Evolutionary conservation across 64 coral and sea anemone genomes (phyloP).

Genomic region (Platygyra sinensis): DNA sequence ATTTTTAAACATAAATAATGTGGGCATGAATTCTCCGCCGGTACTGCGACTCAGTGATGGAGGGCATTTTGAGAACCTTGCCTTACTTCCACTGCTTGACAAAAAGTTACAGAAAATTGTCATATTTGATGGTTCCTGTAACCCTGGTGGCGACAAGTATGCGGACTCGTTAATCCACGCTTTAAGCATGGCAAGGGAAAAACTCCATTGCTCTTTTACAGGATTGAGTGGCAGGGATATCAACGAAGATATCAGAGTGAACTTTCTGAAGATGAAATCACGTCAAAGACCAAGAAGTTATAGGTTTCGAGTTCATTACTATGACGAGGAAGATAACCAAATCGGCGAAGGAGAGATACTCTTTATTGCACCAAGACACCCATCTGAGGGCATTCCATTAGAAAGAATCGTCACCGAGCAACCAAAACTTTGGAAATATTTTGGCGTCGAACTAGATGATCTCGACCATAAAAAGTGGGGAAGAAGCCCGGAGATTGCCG

Average conservation of each 20-base stretch:
- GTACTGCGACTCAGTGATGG: constrained; percentile 62
- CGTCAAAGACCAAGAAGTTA: constrained; percentile 11
- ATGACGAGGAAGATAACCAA: not conserved
- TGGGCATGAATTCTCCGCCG: constrained; percentile 3
- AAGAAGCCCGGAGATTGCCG: not conserved
- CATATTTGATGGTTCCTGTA: constrained; percentile 26
- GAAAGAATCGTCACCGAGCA: not conserved
- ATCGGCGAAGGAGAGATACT: constrained; percentile 7
- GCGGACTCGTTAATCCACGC: not conserved
- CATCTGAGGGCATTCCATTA: not conserved
- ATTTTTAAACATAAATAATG: constrained; percentile 16
- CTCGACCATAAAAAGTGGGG: not conserved
- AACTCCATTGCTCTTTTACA: constrained; percentile 23
- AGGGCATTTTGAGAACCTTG: constrained; percentile 63
- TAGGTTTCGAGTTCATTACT: constrained; percentile 48
- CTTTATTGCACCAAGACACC: constrained; percentile 23
- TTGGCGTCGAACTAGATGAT: not conserved
- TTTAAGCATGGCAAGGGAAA: not conserved
- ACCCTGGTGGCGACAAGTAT: constrained; percentile 6
- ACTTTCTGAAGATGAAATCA: not conserved
- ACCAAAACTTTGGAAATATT: not conserved
- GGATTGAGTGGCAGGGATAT: constrained; percentile 1
- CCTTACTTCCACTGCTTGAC: constrained; percentile 34
- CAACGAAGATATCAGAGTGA: constrained; percentile 16
- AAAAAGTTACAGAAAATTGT: constrained; percentile 19